These are phyloP conservation scores for Dasysyrphus albostriatus DNA, from an alignment of 2,888 invertebrate genomes.

Conservation along the genomic window DNA sequence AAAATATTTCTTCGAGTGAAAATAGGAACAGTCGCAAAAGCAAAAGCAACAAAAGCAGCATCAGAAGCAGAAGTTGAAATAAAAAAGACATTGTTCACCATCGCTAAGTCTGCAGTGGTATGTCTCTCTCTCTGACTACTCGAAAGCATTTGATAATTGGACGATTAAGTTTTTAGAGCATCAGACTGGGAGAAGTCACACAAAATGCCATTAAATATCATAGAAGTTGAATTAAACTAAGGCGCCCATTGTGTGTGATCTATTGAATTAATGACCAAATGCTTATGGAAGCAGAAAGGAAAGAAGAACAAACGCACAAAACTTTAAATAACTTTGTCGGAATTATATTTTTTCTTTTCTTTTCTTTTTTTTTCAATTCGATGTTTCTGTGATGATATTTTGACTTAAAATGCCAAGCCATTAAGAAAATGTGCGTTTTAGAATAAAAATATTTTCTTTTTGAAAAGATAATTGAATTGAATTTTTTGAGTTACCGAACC, in stretches of 20 bases:
- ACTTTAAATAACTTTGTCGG: constrained; percentile 38
- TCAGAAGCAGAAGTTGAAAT: not conserved
- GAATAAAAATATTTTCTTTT: constrained; percentile 7
- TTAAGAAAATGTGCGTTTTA: not conserved
- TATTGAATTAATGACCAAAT: constrained; percentile 68
- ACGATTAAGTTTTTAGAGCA: constrained; percentile 57
- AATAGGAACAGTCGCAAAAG: not conserved
- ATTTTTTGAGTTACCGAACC: constrained; percentile 29
- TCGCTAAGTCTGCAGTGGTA: not conserved
- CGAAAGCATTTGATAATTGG: constrained; percentile 64
- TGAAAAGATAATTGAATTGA: constrained; percentile 19
- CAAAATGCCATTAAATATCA: constrained; percentile 49
- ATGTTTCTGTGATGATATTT: constrained; percentile 8
- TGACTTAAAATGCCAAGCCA: not conserved
- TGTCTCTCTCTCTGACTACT: not conserved
- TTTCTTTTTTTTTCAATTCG: not conserved
- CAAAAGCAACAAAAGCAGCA: not conserved
- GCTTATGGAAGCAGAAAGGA: constrained; percentile 61
- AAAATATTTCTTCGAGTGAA: constrained; percentile 13
- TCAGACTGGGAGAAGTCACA: constrained; percentile 32
- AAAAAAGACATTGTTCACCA: constrained; percentile 13
- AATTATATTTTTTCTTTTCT: not conserved
- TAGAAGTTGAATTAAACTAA: constrained; percentile 25
- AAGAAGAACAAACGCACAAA: constrained; percentile 33
- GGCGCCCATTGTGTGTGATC: constrained; percentile 48